A percentile compares a stretch with the other conserved stretches of the same genome.
Evolutionary conservation across 1,140 invertebrate genomes (phyloP).

Genomic region (Carposina sasakii): DNA sequence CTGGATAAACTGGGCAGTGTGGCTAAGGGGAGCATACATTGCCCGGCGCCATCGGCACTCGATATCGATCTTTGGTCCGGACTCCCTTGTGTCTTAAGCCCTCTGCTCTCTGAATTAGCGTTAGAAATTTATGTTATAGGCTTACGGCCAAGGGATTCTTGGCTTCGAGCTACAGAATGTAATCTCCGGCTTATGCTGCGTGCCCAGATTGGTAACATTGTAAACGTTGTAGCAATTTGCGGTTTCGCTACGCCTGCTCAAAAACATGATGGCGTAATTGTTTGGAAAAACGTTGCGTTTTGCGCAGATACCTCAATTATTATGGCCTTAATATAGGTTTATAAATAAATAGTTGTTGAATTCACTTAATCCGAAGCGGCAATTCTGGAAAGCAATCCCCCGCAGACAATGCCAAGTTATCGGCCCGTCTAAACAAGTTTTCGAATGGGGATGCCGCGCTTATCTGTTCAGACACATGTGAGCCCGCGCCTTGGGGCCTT

Average conservation of each 20-base stretch:
- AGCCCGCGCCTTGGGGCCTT: slow-evolving; percentile 50
- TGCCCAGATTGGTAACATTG: too few species aligned
- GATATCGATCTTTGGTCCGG: slow-evolving; percentile 61
- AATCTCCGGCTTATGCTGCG: too few species aligned
- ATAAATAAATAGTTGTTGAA: too few species aligned
- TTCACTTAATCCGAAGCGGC: too few species aligned
- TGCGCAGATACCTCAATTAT: too few species aligned
- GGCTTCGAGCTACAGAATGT: too few species aligned
- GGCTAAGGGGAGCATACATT: slow-evolving; percentile 36
- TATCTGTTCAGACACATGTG: slow-evolving; percentile 63
- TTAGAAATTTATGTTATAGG: slow-evolving; percentile 51
- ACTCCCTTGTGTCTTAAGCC: slow-evolving; percentile 56
- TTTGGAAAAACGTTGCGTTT: too few species aligned
- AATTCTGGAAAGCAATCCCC: too few species aligned
- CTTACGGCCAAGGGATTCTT: slow-evolving; percentile 33
- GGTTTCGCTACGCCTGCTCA: too few species aligned
- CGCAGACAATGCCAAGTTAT: slow-evolving; percentile 59
- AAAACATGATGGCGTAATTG: too few species aligned
- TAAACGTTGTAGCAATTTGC: too few species aligned
- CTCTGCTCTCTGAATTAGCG: slow-evolving; percentile 49
- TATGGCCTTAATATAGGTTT: too few species aligned
- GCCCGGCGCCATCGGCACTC: slow-evolving; percentile 46
- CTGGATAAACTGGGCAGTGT: slow-evolving; percentile 36
- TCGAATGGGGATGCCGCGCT: slow-evolving; percentile 58
- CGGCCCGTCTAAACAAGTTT: slow-evolving; percentile 55